Conservation (phyloP, 2,113 vertebrate species). For the Gopherus flavomarginatus region DNA sequence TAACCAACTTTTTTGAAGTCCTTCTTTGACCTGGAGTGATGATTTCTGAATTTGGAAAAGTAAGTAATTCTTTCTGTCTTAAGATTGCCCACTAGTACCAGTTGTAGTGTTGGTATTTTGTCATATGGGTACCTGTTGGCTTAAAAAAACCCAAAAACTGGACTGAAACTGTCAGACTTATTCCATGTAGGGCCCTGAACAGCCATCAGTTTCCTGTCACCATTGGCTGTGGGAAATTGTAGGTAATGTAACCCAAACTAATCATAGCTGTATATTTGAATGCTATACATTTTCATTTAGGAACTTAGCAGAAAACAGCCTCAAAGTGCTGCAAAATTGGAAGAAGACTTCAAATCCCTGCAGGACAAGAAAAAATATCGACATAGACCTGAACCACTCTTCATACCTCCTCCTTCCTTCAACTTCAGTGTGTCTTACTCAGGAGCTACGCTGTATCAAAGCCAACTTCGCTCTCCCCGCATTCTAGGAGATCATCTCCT, state of each 20-base stretch:
- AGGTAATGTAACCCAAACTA: background rate
- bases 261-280: background rate
- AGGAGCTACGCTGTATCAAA: conserved; percentile 87
- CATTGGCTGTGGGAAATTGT: background rate
- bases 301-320: conserved; percentile 76
- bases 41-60: background rate
- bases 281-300: conserved; percentile 60
- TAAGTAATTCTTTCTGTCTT: background rate
- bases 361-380: conserved; percentile 85
- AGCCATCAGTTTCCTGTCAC: background rate
- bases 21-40: background rate
- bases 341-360: conserved; percentile 72
- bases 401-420: conserved; percentile 86
- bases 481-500: conserved; percentile 80
- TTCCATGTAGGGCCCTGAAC: background rate
- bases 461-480: conserved; percentile 85
- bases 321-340: conserved; percentile 63
- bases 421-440: conserved; percentile 72
- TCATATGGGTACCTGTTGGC: background rate
- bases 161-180: background rate
- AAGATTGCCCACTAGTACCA: background rate
- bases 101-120: background rate
- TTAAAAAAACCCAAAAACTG: background rate
- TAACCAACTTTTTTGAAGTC: background rate
- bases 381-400: conserved; percentile 85